phyloP scores from a whole-genome alignment of 2,113 vertebrate genomes.

The Origma solitaria region DNA sequence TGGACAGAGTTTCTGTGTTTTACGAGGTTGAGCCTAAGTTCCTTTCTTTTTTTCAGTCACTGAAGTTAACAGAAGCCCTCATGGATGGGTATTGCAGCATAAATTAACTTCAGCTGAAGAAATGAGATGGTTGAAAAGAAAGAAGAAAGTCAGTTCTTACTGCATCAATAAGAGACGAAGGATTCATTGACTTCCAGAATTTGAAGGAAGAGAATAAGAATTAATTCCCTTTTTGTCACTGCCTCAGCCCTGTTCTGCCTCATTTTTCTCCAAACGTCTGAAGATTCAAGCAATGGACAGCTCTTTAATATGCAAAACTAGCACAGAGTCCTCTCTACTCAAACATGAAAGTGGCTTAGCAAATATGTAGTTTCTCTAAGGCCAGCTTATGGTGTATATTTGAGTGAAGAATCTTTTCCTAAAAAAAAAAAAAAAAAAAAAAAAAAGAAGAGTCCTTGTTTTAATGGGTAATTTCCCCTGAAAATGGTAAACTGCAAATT shows the following conservation, averaged over 20 bases:
- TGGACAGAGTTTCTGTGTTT: not conserved
- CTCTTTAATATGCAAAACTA: not conserved
- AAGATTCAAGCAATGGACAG: not conserved
- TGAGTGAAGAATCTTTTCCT: not conserved
- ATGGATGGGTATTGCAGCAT: not conserved
- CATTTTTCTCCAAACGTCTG: not conserved
- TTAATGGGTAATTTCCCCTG: constrained; percentile 39
- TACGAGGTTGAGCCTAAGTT: not conserved
- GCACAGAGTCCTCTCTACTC: not conserved
- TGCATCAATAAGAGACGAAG: not conserved
- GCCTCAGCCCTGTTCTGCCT: not conserved
- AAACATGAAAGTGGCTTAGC: not conserved
- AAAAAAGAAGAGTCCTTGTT: not conserved
- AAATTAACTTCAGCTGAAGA: not conserved
- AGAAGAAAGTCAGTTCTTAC: not conserved
- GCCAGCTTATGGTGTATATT: not conserved
- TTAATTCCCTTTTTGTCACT: not conserved
- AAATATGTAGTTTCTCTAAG: not conserved
- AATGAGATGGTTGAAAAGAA: not conserved
- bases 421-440: not conserved
- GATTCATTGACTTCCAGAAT: not conserved
- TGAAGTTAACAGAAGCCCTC: not conserved
- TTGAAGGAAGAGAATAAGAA: not conserved
- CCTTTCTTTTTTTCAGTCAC: not conserved
- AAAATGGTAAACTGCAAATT: constrained; percentile 60